phyloP scores from a whole-genome alignment of 2,888 invertebrate species.

The Temnothorax ravouxi region DNA sequence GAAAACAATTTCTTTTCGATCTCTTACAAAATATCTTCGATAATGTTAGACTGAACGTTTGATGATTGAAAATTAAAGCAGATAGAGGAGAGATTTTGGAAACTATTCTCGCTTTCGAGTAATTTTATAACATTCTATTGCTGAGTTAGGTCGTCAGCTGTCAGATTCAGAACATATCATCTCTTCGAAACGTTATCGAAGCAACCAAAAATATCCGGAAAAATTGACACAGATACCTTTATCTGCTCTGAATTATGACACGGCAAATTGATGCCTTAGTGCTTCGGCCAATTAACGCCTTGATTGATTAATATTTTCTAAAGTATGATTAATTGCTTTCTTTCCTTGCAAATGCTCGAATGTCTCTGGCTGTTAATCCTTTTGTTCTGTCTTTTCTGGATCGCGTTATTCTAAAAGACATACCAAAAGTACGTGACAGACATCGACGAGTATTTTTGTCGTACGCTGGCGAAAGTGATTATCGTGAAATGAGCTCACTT shows the following conservation, averaged over 20 bases:
- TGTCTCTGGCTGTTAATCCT: not conserved
- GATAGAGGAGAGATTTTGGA: slow-evolving; percentile 14
- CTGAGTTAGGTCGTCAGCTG: slow-evolving; percentile 7
- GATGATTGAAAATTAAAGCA: not conserved
- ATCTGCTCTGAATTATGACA: slow-evolving; percentile 9
- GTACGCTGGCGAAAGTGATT: slow-evolving; percentile 1
- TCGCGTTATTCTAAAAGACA: not conserved
- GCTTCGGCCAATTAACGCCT: slow-evolving; percentile 15
- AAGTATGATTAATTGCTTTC: slow-evolving; percentile 41
- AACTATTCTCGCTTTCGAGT: slow-evolving; percentile 11
- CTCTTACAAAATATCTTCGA: slow-evolving; percentile 6
- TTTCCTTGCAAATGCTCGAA: not conserved
- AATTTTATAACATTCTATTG: slow-evolving; percentile 43
- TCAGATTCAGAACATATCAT: not conserved
- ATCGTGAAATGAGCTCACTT: not conserved
- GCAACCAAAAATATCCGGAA: slow-evolving; percentile 3
- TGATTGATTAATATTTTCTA: slow-evolving; percentile 46
- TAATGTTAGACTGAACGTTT: slow-evolving; percentile 11
- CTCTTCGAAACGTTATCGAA: not conserved
- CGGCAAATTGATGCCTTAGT: slow-evolving; percentile 5
- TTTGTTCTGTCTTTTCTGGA: not conserved
- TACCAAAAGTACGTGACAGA: not conserved
- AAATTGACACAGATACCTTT: slow-evolving; percentile 3
- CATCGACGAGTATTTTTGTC: not conserved
- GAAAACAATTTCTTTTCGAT: not conserved